phyloP scores from a whole-genome alignment of 2,888 invertebrate species.

The Drosophila aldrichi region DNA sequence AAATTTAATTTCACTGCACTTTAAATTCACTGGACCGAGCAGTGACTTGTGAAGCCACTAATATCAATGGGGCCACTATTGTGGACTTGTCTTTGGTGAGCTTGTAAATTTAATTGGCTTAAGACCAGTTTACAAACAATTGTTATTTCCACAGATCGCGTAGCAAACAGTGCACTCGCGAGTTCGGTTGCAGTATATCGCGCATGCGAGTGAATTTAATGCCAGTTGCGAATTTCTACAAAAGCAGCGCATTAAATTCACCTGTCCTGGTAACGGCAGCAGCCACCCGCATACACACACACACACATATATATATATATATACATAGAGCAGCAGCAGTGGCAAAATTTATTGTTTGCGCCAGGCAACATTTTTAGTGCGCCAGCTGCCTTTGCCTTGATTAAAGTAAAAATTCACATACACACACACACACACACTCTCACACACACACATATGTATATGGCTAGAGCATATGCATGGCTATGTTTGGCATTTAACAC shows the following conservation, averaged over 20 bases:
- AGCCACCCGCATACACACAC: background rate
- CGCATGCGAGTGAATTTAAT: constrained; percentile 54
- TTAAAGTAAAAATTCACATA: constrained; percentile 61
- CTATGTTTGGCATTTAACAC: constrained; percentile 71
- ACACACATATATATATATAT: background rate
- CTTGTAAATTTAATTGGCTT: no score
- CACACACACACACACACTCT: background rate
- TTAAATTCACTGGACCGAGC: no score
- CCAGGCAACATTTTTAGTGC: constrained; percentile 60
- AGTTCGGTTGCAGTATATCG: no score
- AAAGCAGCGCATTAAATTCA: constrained; percentile 62
- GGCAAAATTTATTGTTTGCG: constrained; percentile 67
- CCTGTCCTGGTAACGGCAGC: constrained; percentile 15
- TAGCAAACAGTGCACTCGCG: no score
- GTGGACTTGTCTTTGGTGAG: no score
- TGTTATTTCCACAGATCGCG: no score
- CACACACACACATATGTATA: background rate
- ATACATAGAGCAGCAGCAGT: constrained; percentile 20
- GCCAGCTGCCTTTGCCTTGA: constrained; percentile 66
- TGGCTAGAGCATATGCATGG: constrained; percentile 60
- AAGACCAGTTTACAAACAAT: no score
- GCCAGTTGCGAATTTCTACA: constrained; percentile 48
- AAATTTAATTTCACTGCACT: no score
- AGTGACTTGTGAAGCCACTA: no score
- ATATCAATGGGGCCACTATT: no score